phyloP scores from a whole-genome alignment of 2,113 vertebrate species.

The Notarius quadriscutis region DNA sequence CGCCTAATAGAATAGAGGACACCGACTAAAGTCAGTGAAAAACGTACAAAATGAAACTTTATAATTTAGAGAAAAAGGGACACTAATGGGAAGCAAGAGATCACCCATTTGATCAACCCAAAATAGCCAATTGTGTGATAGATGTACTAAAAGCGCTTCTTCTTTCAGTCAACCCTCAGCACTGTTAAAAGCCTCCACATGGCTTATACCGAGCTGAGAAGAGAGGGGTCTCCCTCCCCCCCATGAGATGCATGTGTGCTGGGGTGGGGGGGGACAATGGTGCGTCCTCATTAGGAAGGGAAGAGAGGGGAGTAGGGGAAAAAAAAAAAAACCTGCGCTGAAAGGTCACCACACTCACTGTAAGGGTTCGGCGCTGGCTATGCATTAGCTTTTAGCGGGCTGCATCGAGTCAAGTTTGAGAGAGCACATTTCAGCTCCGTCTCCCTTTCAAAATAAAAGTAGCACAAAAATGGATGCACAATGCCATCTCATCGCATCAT shows the following conservation, averaged over 20 bases:
- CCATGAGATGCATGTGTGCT: slow-evolving; percentile 50
- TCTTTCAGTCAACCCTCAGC: slow-evolving; percentile 54
- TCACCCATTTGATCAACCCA: slow-evolving; percentile 48
- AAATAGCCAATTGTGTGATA: slow-evolving; percentile 53
- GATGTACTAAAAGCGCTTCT: slow-evolving; percentile 54
- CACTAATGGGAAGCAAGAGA: slow-evolving; percentile 24
- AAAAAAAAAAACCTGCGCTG: slow-evolving; percentile 19
- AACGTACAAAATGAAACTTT: neutral
- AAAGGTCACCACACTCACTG: slow-evolving; percentile 66
- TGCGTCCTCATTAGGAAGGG: slow-evolving; percentile 53
- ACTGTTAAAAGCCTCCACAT: slow-evolving; percentile 63
- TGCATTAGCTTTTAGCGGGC: slow-evolving; percentile 85
- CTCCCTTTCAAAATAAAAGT: slow-evolving; percentile 72
- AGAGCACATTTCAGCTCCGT: slow-evolving; percentile 68
- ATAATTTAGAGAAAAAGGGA: slow-evolving; percentile 13
- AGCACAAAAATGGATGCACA: slow-evolving; percentile 75
- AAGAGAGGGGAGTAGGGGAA: slow-evolving; percentile 44
- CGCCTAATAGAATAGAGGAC: neutral
- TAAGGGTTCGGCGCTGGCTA: slow-evolving; percentile 71
- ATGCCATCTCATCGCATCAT: slow-evolving; percentile 81
- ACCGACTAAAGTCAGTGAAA: neutral
- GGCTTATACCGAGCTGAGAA: slow-evolving; percentile 47
- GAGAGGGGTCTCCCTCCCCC: slow-evolving; percentile 33
- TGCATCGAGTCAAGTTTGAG: slow-evolving; percentile 81
- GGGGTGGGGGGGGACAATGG: slow-evolving; percentile 53